Evolutionary conservation across 2,888 invertebrate species (phyloP), one percentile per base, ranked within the genome.

Genomic region (Phymatocera aterrima): DNA sequence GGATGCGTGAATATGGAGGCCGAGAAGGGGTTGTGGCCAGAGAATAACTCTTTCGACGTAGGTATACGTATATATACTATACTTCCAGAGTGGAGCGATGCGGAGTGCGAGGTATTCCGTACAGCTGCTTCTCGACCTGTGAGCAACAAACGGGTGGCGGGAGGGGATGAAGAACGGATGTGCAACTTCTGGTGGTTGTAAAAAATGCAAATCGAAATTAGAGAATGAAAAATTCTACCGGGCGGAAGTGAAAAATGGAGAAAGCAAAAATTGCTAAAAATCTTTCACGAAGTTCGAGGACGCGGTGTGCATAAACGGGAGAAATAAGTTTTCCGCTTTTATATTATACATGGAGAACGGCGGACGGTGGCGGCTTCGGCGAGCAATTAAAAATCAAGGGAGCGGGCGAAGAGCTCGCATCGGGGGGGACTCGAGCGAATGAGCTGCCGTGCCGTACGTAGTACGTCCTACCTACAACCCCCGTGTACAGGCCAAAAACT

Each of bases 11-110:
- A 72, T 43, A 72, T 51, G 72, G 48, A 48, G 34, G 51, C n/a
- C 48, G 34, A 51, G 34, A 72, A 51, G 72, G 72, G 72, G 72
- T 72, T 72, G 48, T 72, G 72, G 34, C 72, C 72, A 51, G 48
- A 51, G 8, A 48, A 72, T 72, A 51, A 72, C 43, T 72, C 72
- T 72, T 34, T 43, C 10, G 57, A n/a, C n/a, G n/a, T n/a, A n/a
- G n/a, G n/a, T n/a, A n/a, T n/a, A n/a, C n/a, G 3, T 28, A 1
- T 61, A 6, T 28, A 18, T 3, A 28, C 31, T 34, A 37, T 5
- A 15, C 37, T 6, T 4, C 64, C 34, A 28, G 15, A 12, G 15
- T 12, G 10, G 24, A 5, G 1, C 18, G 31, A 12, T 6, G 60
- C 43, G 5, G 37, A 64, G 64, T 64, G 64, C 64, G 8, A 37